Evolutionary conservation across 2,113 vertebrate genomes (phyloP).

Genomic region (Aythya baeri): DNA sequence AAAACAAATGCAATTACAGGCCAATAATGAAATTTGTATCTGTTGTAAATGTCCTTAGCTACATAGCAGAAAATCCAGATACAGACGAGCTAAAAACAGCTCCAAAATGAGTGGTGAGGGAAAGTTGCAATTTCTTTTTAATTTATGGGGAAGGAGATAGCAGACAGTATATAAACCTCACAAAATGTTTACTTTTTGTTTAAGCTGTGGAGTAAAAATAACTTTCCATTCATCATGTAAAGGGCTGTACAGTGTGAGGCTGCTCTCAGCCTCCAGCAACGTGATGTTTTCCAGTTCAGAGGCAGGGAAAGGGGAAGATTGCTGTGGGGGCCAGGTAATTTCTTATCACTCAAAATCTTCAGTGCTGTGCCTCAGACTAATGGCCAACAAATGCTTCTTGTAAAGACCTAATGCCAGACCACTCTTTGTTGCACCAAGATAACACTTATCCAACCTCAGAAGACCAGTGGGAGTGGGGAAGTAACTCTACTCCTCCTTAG

Average conservation of each 20-base stretch:
- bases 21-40: constrained; percentile 46
- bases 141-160: background rate
- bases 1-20: constrained; percentile 53
- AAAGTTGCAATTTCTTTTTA: constrained; percentile 27
- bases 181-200: constrained; percentile 11
- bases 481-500: background rate
- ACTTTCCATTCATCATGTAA: constrained; percentile 19
- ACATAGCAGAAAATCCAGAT: background rate
- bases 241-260: background rate
- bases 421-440: background rate
- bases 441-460: background rate
- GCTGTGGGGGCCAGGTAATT: background rate
- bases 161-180: background rate
- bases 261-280: background rate
- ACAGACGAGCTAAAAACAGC: constrained; percentile 28
- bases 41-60: constrained; percentile 11
- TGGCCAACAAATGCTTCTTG: background rate
- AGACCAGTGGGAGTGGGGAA: background rate
- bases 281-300: background rate
- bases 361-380: background rate
- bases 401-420: background rate
- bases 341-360: background rate
- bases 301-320: background rate
- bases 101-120: background rate
- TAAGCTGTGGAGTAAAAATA: constrained; percentile 22